A percentile compares a stretch with the other conserved stretches of the same genome.
These are phyloP conservation scores for Ctena decussata DNA, from an alignment of 2,888 invertebrate species.

Conservation along the genomic window DNA sequence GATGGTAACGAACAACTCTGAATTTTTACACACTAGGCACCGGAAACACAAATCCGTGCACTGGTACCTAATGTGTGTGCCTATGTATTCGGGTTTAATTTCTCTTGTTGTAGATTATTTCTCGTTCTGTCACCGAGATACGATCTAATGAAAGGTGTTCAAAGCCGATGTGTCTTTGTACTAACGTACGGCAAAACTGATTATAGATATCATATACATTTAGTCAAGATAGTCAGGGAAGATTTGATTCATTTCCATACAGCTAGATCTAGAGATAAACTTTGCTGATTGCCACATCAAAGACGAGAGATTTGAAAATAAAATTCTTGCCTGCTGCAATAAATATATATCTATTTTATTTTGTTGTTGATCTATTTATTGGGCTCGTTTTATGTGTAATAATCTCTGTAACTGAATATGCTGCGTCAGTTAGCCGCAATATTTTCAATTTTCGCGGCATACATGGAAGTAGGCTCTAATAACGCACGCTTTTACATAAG, in stretches of 20 bases:
- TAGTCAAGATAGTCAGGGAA: conserved; percentile 40
- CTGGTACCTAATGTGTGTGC: too few relatives aligned
- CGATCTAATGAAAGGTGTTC: conserved; percentile 53
- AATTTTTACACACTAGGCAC: too few relatives aligned
- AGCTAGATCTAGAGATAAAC: conserved; percentile 58
- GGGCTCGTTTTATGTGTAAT: neutral
- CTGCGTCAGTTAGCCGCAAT: too few relatives aligned
- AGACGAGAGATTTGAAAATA: conserved; percentile 23
- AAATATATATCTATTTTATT: conserved; percentile 5
- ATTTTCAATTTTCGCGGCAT: too few relatives aligned
- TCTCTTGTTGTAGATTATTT: conserved; percentile 29
- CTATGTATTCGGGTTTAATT: too few relatives aligned
- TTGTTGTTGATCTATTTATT: neutral
- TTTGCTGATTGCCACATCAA: conserved; percentile 64
- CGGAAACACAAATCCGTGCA: too few relatives aligned
- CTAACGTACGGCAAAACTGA: neutral
- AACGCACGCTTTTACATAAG: too few relatives aligned
- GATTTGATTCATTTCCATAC: conserved; percentile 63
- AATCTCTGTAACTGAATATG: neutral
- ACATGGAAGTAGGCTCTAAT: too few relatives aligned
- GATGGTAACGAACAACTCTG: too few relatives aligned
- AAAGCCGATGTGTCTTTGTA: conserved; percentile 49
- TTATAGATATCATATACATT: conserved; percentile 7
- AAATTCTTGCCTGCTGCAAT: neutral
- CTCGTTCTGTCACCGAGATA: conserved; percentile 41